A percentile compares a stretch with the other conserved stretches of the same genome.
Conservation (phyloP, 2,888 invertebrate species). For the Metalampra italica region DNA sequence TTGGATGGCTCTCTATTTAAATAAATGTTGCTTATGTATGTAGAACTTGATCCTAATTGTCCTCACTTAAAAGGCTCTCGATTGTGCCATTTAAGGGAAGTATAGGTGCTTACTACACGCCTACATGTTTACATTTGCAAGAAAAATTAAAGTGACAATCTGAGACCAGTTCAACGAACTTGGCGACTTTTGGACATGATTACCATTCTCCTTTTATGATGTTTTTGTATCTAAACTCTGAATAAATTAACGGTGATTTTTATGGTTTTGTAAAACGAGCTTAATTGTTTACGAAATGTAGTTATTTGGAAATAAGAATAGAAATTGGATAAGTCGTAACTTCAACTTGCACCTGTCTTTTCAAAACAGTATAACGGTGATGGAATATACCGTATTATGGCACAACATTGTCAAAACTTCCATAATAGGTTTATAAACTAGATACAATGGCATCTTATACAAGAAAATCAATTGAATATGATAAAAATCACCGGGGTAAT, state of each 20-base stretch:
- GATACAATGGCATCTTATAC: too few species aligned
- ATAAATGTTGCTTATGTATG: not conserved
- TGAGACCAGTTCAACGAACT: conserved; percentile 41
- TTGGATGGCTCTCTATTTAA: too few species aligned
- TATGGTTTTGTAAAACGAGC: not conserved
- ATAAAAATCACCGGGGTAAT: too few species aligned
- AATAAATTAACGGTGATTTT: conserved; percentile 26
- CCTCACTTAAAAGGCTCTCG: conserved; percentile 14
- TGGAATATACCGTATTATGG: not conserved
- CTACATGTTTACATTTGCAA: conserved; percentile 38
- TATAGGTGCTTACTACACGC: conserved; percentile 23
- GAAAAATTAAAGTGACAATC: conserved; percentile 30
- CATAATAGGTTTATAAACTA: too few species aligned
- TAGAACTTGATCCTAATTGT: not conserved
- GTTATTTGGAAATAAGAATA: not conserved
- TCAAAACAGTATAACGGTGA: too few species aligned
- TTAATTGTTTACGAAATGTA: not conserved
- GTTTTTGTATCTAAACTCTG: conserved; percentile 21
- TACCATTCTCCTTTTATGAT: conserved; percentile 18
- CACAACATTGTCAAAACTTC: not conserved
- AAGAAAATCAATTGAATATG: too few species aligned
- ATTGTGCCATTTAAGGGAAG: conserved; percentile 17
- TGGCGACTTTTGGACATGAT: conserved; percentile 18
- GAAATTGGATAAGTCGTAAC: not conserved
- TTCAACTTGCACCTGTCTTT: not conserved